Conservation (phyloP, 2,797 vertebrate species). For the Cossypha heuglini region DNA sequence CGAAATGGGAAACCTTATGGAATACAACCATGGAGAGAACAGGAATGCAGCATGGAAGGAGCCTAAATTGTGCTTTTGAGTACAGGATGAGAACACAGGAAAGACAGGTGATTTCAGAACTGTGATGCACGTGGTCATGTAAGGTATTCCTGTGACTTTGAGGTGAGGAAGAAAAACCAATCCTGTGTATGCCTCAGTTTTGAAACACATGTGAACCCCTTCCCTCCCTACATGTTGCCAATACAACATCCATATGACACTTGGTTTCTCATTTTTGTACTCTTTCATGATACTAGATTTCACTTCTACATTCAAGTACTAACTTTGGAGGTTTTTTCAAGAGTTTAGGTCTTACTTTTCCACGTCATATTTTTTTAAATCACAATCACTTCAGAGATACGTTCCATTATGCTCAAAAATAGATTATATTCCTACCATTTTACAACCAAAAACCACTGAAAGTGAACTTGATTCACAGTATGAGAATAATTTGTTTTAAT, state of each 20-base stretch:
- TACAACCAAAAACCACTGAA: not conserved
- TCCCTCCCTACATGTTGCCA: not conserved
- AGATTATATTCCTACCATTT: not conserved
- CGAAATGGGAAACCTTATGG: not conserved
- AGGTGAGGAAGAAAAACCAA: not conserved
- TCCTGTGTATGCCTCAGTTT: not conserved
- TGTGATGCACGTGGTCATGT: not conserved
- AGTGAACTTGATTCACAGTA: not conserved
- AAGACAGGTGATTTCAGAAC: not conserved
- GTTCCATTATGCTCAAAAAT: not conserved
- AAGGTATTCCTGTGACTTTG: not conserved
- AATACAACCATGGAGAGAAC: not conserved
- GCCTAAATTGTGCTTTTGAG: not conserved
- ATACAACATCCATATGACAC: not conserved
- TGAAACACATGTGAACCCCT: not conserved
- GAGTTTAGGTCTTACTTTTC: not conserved
- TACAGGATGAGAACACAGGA: rapidly evolving
- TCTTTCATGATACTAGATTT: not conserved
- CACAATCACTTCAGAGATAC: not conserved
- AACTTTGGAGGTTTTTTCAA: not conserved
- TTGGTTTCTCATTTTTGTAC: not conserved
- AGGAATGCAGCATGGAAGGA: not conserved
- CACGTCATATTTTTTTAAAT: not conserved
- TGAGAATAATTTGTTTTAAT: not conserved
- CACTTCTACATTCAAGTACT: not conserved